Conservation (phyloP, 2,888 invertebrate species). For the Papilio elwesi region DNA sequence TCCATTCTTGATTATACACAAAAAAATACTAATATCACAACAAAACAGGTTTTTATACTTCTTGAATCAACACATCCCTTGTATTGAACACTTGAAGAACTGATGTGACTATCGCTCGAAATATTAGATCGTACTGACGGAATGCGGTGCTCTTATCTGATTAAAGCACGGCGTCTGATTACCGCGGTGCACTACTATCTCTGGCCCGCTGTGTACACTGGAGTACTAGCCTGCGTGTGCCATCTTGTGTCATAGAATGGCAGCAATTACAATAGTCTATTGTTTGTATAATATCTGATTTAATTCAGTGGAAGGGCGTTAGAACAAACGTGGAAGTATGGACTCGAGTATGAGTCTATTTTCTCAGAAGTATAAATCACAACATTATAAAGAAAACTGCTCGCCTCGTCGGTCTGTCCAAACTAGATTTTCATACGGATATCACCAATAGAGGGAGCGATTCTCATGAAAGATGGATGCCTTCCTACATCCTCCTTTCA, state of each 20-base stretch:
- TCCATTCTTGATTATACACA: slow-evolving; percentile 26
- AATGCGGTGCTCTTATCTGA: slow-evolving; percentile 39
- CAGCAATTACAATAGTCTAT: slow-evolving; percentile 17
- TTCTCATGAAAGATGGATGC: too few relatives aligned
- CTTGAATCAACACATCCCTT: slow-evolving; percentile 2
- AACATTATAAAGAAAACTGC: background rate
- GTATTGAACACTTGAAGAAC: background rate
- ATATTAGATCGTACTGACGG: slow-evolving; percentile 33
- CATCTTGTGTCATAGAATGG: slow-evolving; percentile 18
- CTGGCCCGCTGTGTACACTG: slow-evolving; percentile 14
- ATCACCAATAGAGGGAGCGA: too few relatives aligned
- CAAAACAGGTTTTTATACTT: background rate
- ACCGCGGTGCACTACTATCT: slow-evolving; percentile 33
- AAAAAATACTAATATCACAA: slow-evolving; percentile 11
- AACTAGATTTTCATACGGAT: too few relatives aligned
- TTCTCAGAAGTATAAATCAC: slow-evolving; percentile 13
- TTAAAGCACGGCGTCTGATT: slow-evolving; percentile 37
- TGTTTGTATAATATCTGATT: slow-evolving; percentile 20
- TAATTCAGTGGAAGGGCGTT: background rate
- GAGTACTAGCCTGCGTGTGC: slow-evolving; percentile 13
- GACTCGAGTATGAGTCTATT: slow-evolving; percentile 5
- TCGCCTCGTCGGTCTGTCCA: background rate
- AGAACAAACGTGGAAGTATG: background rate
- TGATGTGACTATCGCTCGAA: slow-evolving; percentile 18
- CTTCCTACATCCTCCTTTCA: too few relatives aligned